Evolutionary conservation across 1,140 invertebrate species (phyloP), one percentile per base, ranked within the genome.

Genomic region (Drosophila lacteicornis): DNA sequence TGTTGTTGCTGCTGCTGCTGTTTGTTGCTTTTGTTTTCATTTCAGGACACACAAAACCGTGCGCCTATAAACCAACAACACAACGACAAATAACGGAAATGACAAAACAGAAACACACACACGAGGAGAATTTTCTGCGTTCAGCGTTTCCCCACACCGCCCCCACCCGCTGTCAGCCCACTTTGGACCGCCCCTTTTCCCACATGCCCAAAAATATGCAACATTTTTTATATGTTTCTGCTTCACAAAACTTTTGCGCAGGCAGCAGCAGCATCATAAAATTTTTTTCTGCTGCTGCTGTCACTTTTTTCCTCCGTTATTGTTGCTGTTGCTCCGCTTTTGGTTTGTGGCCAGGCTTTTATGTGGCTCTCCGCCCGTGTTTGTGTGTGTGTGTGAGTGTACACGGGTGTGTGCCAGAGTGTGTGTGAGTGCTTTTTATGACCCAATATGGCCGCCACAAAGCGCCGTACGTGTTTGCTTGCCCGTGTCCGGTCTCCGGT

Each of bases 191-290:
- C 67, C 63, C 47, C 22, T 46, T 47, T 62, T 75, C 63, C 75
- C 58, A 71, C 69, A 73, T 73, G 67, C 85, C 85, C 42, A 62
- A 85, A 90, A 88, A 88, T 88, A 88, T 88, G 85, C 85, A 88
- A 88, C 85, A 88, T 81, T 88, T 88, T 88, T 88, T 88, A 88
- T 88, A 85, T 90, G 85, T 79, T 88, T 88, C 84, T 88, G 85
- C 84, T 90, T 81, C 84, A 88, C 85, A 88, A 90, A 88, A 79
- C 82, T 85, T 90, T 81, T 79, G 67, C 75, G 59, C 77, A 78
- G 75, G 77, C 76, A 79, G 80, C 53, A 68, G 76, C 75, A 79
- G 80, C 55, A 68, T 84, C 85, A 90, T 87, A 87, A 87, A 87
- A 88, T 84, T 87, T 90, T 80, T 87, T 88, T 86, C 70, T 87